Percentiles rank a stretch among this genome's conserved stretches.
Evolutionary conservation across 2,797 vertebrate species (phyloP).

Genomic region (Cygnus olor): DNA sequence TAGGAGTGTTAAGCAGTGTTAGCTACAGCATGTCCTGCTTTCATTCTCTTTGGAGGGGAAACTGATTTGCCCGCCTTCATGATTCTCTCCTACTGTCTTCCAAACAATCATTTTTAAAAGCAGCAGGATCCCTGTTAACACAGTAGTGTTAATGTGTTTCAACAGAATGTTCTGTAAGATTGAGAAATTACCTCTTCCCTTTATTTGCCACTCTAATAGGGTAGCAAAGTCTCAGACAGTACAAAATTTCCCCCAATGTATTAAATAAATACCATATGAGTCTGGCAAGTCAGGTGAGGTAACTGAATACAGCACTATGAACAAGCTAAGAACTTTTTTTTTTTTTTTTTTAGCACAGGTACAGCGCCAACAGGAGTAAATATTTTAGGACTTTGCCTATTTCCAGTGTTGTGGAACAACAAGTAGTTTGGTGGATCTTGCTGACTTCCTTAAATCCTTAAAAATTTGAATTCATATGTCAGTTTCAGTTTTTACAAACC

Average conservation of each 20-base stretch:
- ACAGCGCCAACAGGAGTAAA: not conserved
- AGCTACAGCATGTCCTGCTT: not conserved
- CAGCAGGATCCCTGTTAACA: conserved; percentile 2
- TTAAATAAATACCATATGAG: not conserved
- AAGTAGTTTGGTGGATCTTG: not conserved
- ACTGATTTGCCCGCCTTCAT: not conserved
- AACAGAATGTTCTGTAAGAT: not conserved
- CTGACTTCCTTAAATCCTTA: not conserved
- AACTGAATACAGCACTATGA: not conserved
- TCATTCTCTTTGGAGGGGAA: not conserved
- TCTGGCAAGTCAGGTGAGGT: not conserved
- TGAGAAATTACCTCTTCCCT: conserved; percentile 20
- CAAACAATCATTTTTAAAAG: conserved; percentile 34
- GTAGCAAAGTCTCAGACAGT: not conserved
- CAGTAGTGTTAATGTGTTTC: not conserved
- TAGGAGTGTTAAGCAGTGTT: not conserved
- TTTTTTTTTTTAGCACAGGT: not conserved
- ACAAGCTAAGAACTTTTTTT: not conserved
- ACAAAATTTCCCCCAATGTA: not conserved
- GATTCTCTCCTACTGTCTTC: not conserved
- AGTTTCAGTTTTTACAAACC: not conserved
- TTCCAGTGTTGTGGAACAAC: not conserved
- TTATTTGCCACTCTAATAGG: not conserved
- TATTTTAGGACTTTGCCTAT: not conserved
- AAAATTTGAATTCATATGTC: not conserved